phyloP scores from a whole-genome alignment of 64 coral and sea anemone genomes.

The Platygyra sinensis region DNA sequence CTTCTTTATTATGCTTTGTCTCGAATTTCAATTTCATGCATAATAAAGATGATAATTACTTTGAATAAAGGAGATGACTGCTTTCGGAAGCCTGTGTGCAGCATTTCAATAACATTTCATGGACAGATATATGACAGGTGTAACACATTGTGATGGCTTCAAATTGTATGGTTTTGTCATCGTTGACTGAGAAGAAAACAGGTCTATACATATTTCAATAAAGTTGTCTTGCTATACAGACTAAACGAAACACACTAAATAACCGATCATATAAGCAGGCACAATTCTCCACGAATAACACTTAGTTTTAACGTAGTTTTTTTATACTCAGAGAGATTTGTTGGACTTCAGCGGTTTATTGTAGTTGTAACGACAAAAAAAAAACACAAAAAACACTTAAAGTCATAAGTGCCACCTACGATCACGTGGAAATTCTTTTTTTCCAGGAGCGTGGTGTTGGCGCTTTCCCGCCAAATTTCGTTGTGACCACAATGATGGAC shows the following conservation, averaged over 20 bases:
- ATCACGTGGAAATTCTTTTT: neutral
- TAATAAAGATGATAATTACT: neutral
- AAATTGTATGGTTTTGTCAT: neutral
- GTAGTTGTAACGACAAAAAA: no score
- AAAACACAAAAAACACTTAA: no score
- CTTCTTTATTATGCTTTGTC: neutral
- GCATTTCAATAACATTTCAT: neutral
- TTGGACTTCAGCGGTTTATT: no score
- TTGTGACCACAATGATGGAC: constrained; percentile 99
- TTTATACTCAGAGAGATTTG: no score
- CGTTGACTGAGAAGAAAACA: neutral
- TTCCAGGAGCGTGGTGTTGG: constrained; percentile 82
- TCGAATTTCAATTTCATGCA: neutral
- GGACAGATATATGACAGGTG: neutral
- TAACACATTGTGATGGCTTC: neutral
- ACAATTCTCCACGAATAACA: no score
- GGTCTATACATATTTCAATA: no score
- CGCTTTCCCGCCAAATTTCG: constrained; percentile 97
- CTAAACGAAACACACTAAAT: no score
- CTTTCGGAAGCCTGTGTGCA: neutral
- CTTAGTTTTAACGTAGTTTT: no score
- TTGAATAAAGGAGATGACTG: neutral
- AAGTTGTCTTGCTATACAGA: no score
- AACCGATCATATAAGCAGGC: no score
- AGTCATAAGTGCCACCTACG: no score